Conservation (phyloP, 2,797 vertebrate species). For the Epinephelus malabaricus region DNA sequence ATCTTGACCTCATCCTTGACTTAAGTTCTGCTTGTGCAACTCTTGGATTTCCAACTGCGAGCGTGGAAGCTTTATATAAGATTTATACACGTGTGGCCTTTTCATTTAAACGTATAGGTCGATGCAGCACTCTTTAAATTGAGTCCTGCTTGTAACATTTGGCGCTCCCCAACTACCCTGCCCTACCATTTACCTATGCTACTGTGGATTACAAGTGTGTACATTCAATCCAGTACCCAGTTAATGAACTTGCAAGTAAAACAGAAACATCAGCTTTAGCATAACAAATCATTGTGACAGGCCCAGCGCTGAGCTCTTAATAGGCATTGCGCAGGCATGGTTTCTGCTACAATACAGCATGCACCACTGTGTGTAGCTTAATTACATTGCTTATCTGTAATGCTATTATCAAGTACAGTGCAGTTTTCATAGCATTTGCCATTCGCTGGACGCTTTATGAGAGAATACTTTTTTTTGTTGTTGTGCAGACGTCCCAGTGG, state of each 20-base stretch:
- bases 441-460: conserved; percentile 57
- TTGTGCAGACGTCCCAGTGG: conserved; percentile 43
- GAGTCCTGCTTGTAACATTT: neutral
- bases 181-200: neutral
- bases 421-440: conserved; percentile 66
- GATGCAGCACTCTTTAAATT: neutral
- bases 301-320: conserved; percentile 54
- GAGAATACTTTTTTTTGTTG: conserved; percentile 34
- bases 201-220: conserved; percentile 24
- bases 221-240: conserved; percentile 33
- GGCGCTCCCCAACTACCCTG: neutral
- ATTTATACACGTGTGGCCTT: neutral
- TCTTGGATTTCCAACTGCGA: neutral
- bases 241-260: conserved; percentile 54
- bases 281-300: conserved; percentile 74
- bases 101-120: neutral
- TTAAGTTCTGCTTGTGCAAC: conserved; percentile 12
- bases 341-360: conserved; percentile 50
- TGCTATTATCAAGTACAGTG: conserved; percentile 63
- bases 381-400: conserved; percentile 76
- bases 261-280: conserved; percentile 62
- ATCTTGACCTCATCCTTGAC: conserved; percentile 6
- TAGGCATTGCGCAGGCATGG: conserved; percentile 50
- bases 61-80: neutral
- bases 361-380: conserved; percentile 62